These are phyloP conservation scores for Cnemophilus loriae DNA, from an alignment of 2,113 vertebrate genomes.

Conservation along the genomic window DNA sequence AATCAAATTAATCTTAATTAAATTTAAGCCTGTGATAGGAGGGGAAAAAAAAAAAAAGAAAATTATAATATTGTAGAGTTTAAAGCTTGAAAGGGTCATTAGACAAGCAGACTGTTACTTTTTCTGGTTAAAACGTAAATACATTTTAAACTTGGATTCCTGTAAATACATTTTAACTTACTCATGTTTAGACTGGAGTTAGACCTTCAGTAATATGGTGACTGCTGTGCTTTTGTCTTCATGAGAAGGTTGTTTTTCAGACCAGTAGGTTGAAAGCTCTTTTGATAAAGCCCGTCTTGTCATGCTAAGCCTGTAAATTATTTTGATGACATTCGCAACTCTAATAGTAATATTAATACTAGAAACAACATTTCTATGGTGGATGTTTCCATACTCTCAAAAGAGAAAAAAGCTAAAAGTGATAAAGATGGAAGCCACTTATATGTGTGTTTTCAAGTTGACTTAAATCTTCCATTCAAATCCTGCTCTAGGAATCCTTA, in stretches of 20 bases:
- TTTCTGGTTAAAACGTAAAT: not conserved
- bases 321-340: not conserved
- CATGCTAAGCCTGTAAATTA: not conserved
- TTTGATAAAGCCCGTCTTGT: not conserved
- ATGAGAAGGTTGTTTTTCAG: not conserved
- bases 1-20: slow-evolving; percentile 1
- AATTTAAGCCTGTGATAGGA: not conserved
- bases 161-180: not conserved
- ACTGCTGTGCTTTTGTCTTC: not conserved
- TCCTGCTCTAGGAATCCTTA: not conserved
- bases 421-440: not conserved
- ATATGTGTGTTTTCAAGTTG: not conserved
- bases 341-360: not conserved
- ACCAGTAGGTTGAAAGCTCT: not conserved
- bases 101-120: not conserved
- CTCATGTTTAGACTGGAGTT: not conserved
- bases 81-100: not conserved
- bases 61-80: not conserved
- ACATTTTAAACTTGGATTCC: not conserved
- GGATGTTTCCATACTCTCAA: not conserved
- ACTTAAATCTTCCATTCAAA: not conserved
- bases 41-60: not conserved
- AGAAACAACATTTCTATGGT: not conserved
- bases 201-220: not conserved
- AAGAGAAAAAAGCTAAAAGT: not conserved